Percentiles rank a stretch among this genome's conserved stretches.
Evolutionary conservation across 1,140 invertebrate genomes (phyloP).

Genomic region (Aphaenogaster ashmeadi): DNA sequence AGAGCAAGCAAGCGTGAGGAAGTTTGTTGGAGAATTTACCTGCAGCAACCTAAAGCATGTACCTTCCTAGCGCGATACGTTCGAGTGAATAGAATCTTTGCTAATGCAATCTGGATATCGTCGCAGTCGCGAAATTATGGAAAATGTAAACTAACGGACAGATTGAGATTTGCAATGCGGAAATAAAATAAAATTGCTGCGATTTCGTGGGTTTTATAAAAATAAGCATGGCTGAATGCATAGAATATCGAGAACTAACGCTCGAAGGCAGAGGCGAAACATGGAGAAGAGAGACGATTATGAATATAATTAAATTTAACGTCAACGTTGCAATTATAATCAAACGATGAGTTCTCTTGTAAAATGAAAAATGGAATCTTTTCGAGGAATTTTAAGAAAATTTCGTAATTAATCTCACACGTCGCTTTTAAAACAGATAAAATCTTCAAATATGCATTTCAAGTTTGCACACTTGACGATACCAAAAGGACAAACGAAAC

Average conservation of each 20-base stretch:
- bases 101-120: not conserved
- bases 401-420: not conserved
- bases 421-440: not conserved
- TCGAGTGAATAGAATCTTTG: not conserved
- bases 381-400: not conserved
- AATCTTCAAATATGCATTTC: not conserved
- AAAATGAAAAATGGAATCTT: not conserved
- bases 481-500: not conserved
- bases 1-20: slow-evolving; percentile 5
- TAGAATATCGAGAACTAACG: not conserved
- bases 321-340: not conserved
- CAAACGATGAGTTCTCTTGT: not conserved
- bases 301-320: not conserved
- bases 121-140: not conserved
- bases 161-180: not conserved
- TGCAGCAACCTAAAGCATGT: not conserved
- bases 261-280: not conserved
- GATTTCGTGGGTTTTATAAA: not conserved
- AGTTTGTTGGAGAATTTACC: slow-evolving; percentile 32
- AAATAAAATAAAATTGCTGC: not conserved
- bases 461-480: not conserved
- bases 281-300: not conserved
- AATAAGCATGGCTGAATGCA: not conserved
- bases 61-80: not conserved
- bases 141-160: slow-evolving; percentile 32